A percentile compares a stretch with the other conserved stretches of the same genome.
Conservation (phyloP, 2,888 invertebrate species). For the Latrodectus hesperus region DNA sequence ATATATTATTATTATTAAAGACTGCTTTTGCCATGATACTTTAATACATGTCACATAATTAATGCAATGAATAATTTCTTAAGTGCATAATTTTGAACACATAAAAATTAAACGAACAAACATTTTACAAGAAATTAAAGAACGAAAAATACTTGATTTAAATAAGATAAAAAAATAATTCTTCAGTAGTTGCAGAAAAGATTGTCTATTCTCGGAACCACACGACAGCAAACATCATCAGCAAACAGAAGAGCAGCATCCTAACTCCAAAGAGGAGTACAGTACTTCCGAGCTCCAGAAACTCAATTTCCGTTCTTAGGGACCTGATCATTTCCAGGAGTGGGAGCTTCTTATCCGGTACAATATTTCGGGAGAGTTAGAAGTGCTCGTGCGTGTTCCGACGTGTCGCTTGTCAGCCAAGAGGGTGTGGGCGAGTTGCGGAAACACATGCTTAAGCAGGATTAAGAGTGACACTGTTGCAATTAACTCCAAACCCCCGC, state of each 20-base stretch:
- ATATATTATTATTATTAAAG: no score
- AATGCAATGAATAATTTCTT: no score
- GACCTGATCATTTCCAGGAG: conserved; percentile 34
- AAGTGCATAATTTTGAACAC: no score
- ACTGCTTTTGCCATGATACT: no score
- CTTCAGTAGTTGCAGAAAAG: no score
- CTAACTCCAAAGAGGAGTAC: background rate
- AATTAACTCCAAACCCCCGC: conserved; percentile 12
- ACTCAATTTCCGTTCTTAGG: conserved; percentile 46
- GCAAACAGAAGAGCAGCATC: background rate
- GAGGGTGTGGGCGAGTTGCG: conserved; percentile 19
- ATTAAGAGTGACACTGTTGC: conserved; percentile 40
- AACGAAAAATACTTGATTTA: no score
- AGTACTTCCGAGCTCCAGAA: conserved; percentile 23
- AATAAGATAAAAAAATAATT: no score
- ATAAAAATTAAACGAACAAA: no score
- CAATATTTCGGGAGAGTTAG: conserved; percentile 35
- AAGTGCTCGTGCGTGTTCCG: conserved; percentile 52
- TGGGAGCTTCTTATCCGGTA: conserved; percentile 41
- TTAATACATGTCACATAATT: no score
- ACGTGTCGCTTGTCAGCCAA: conserved; percentile 30
- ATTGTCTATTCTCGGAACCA: no score
- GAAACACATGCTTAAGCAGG: conserved; percentile 45
- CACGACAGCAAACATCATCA: background rate
- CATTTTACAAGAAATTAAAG: no score